Evolutionary conservation across 1,140 invertebrate genomes (phyloP).

Genomic region (Tetragnatha versicolor): DNA sequence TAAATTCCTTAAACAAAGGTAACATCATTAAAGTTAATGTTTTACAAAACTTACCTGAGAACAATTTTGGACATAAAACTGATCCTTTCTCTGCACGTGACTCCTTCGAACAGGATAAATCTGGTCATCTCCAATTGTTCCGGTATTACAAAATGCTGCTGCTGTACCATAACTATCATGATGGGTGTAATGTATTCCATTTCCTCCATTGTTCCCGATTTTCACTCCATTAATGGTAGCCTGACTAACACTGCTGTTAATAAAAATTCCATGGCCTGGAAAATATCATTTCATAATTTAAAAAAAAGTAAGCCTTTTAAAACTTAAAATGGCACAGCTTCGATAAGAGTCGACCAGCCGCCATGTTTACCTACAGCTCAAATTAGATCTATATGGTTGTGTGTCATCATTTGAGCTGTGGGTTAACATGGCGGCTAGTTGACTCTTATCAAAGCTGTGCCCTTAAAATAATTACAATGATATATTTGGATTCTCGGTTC

Average conservation of each 20-base stretch:
- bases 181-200: slow-evolving; percentile 84
- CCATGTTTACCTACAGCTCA: too few relatives aligned
- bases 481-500: too few relatives aligned
- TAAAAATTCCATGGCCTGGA: slow-evolving; percentile 83
- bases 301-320: too few relatives aligned
- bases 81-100: slow-evolving; percentile 49
- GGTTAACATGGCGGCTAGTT: too few relatives aligned
- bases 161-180: slow-evolving; percentile 69
- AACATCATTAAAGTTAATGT: too few relatives aligned
- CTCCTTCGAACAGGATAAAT: slow-evolving; percentile 58
- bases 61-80: slow-evolving; percentile 28
- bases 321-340: too few relatives aligned
- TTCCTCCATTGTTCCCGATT: slow-evolving; percentile 80
- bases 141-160: slow-evolving; percentile 56
- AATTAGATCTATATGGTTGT: too few relatives aligned
- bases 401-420: too few relatives aligned
- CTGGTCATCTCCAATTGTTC: slow-evolving; percentile 53
- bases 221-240: slow-evolving; percentile 70
- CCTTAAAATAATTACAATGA: too few relatives aligned
- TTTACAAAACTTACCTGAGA: slow-evolving; percentile 42
- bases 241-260: slow-evolving; percentile 84
- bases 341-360: too few relatives aligned
- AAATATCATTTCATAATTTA: slow-evolving; percentile 1
- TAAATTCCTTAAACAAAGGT: background rate
- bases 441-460: too few relatives aligned